phyloP scores from a whole-genome alignment of 2,888 invertebrate species.

The Microctonus hyperodae region DNA sequence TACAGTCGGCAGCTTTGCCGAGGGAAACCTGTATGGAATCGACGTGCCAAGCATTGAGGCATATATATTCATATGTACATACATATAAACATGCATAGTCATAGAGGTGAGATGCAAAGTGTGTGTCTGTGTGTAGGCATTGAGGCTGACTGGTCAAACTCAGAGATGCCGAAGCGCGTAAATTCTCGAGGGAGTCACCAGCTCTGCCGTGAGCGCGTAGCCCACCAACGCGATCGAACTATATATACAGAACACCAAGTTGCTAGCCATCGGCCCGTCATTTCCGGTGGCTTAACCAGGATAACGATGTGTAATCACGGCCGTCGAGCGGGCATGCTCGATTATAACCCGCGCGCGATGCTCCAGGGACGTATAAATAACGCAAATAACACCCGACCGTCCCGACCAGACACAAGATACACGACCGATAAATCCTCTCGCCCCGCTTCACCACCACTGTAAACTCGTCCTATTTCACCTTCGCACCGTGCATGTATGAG shows the following conservation, averaged over 20 bases:
- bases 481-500: neutral
- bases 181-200: conserved; percentile 34
- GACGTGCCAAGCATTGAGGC: conserved; percentile 20
- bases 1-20: conserved; percentile 10
- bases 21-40: conserved; percentile 13
- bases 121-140: neutral
- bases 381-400: conserved; percentile 53
- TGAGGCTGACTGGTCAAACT: conserved; percentile 13
- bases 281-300: conserved; percentile 58
- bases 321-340: conserved; percentile 49
- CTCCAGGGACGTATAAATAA: conserved; percentile 61
- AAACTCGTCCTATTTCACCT: neutral
- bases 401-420: conserved; percentile 40
- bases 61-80: neutral
- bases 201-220: conserved; percentile 16
- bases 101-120: neutral
- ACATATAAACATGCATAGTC: neutral
- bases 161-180: conserved; percentile 22
- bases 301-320: conserved; percentile 61
- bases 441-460: conserved; percentile 17
- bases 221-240: conserved; percentile 22
- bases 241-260: conserved; percentile 18
- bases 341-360: conserved; percentile 54
- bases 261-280: conserved; percentile 49
- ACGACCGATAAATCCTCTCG: conserved; percentile 43